Evolutionary conservation across 1,140 invertebrate species (phyloP), one percentile per base, ranked within the genome.

Genomic region (Neuroterus valhalla): DNA sequence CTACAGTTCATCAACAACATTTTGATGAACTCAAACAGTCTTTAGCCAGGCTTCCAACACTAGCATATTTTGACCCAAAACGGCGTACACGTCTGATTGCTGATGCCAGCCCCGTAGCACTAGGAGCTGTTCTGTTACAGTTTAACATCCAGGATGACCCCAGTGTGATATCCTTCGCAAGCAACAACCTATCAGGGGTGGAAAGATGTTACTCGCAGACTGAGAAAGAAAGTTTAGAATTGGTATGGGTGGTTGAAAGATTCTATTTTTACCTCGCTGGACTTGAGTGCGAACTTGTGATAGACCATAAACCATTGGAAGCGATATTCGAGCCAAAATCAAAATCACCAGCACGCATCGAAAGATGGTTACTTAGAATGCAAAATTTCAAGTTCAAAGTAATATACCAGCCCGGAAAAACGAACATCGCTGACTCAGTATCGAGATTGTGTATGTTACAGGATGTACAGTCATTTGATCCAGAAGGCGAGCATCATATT

Each of bases 61-160:
- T 89, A 23, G 82, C 84, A 4, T 84, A 87, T 69, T 91, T 81
- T 75, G 81, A 91, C 50, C 78, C 85, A 23, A 69, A 78, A 5
- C 74, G 78, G 26, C 77, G 82, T n/a, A 73, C 92, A 11, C 70
- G 82, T 14, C 69, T 92, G 12, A 82, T 87, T n/a, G 82, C 82
- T 21, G 91, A 92, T 82, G 89, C 90, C 3, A 85, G 81, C 19
- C 67, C 79, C 1, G 81, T 83, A 71, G 90, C 87, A 6, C 75
- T 92, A 12, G 89, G 90, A 0, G 85, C 83, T 15, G 85, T 89
- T 2, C 69, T 92, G 21, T 42, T 73, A 42, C 76, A 78, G 45
- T 23, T 48, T 15, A 19, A 52, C 11, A 10, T 55, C 80, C 55
- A 82, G 2, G 15, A 23, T 0, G 69, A 72, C 19, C 67, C 50